Percentiles rank a stretch among this genome's conserved stretches.
Evolutionary conservation across 1,140 invertebrate species (phyloP).

Genomic region (Lerema accius): DNA sequence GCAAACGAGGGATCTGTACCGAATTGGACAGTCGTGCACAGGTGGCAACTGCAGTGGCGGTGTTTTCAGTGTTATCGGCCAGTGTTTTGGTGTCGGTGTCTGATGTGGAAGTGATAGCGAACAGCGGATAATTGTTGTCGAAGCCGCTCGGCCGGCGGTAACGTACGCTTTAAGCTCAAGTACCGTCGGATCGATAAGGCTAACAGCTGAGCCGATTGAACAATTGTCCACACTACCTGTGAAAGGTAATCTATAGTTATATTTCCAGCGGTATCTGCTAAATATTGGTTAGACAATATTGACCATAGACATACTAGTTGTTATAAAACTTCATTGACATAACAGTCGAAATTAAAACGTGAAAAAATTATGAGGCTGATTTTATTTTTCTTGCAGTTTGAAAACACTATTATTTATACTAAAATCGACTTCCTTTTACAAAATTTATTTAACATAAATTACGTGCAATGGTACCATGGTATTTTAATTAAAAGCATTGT

Average conservation of each 20-base stretch:
- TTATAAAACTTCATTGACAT: no score
- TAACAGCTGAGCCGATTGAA: slow-evolving; percentile 65
- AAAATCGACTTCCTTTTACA: no score
- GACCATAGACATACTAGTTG: neutral
- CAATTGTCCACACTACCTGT: slow-evolving; percentile 47
- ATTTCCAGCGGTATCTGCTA: neutral
- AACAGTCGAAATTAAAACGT: no score
- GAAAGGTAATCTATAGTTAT: slow-evolving; percentile 47
- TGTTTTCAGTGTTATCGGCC: slow-evolving; percentile 59
- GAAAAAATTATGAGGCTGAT: no score
- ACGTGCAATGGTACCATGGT: no score
- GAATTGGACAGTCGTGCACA: slow-evolving; percentile 54
- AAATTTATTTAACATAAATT: no score
- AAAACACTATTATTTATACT: no score
- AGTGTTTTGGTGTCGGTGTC: slow-evolving; percentile 56
- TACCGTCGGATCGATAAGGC: slow-evolving; percentile 62
- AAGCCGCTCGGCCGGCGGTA: slow-evolving; percentile 45
- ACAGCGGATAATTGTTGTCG: slow-evolving; percentile 51
- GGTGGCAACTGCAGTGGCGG: slow-evolving; percentile 51
- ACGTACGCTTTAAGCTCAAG: slow-evolving; percentile 51
- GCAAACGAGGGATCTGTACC: neutral
- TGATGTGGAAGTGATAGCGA: slow-evolving; percentile 53
- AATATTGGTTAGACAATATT: neutral
- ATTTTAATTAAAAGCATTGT: no score
- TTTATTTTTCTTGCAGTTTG: no score